phyloP scores from a whole-genome alignment of 2,113 vertebrate genomes.

The Silurus meridionalis region DNA sequence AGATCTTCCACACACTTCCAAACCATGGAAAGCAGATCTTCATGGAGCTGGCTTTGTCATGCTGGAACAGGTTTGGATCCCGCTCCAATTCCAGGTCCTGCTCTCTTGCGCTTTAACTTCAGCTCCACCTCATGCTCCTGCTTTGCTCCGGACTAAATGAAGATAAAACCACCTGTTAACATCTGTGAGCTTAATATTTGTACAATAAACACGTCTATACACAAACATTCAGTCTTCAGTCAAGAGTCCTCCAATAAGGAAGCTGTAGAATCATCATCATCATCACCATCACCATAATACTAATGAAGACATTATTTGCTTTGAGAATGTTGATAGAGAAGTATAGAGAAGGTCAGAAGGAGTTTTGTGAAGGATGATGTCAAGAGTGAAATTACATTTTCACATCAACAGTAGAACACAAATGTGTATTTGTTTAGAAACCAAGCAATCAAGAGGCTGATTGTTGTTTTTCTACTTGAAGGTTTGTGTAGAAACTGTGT shows the following conservation, averaged over 20 bases:
- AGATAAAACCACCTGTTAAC: background rate
- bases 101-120: too few species aligned
- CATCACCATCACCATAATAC: background rate
- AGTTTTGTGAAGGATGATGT: too few species aligned
- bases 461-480: background rate
- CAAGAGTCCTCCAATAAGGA: background rate
- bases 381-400: background rate
- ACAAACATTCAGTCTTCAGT: background rate
- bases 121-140: too few species aligned
- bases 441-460: background rate
- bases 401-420: background rate
- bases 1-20: too few species aligned
- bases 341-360: too few species aligned
- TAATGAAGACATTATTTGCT: background rate
- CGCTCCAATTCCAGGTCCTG: too few species aligned
- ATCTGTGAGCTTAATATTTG: background rate
- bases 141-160: background rate
- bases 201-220: background rate
- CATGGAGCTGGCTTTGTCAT: too few species aligned
- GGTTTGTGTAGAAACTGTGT: background rate
- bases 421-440: background rate
- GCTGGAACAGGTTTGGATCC: too few species aligned
- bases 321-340: too few species aligned
- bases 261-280: too few species aligned
- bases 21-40: too few species aligned